Evolutionary conservation across 2,888 invertebrate species (phyloP), one percentile per base, ranked within the genome.

Genomic region (Nymphalis c-album): DNA sequence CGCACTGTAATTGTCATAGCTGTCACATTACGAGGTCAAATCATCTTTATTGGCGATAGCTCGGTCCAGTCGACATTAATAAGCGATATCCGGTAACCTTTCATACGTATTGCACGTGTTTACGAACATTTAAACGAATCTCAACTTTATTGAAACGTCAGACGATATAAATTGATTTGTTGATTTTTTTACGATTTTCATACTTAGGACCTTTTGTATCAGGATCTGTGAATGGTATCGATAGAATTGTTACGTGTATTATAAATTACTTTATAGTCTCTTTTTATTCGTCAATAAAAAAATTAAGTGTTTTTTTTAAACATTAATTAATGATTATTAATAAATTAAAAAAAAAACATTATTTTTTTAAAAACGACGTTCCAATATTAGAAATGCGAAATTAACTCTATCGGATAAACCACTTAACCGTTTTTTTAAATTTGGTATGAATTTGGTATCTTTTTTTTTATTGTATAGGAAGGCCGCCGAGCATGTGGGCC

Each of bases 51-150:
- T 88, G 88, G 79, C 87, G 85, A 89, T 89, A 86, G 84, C 79
- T 81, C 77, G 85, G 85, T 85, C 81, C 86, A 40, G 85, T 81
- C 83, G 80, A 84, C 85, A 89, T 89, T 89, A 89, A 89, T 89
- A 88, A 88, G 85, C 82, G 78, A 90, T 91, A 91, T 91, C 90
- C 90, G 86, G 76, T 87, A 84, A 84, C 86, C 85, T 88, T 87
- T 85, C 75, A 78, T 82, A 83, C 83, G 79, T 78, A 84, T 81
- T 85, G 83, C 85, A 87, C 86, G 87, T 88, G 88, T 86, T 76
- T 59, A 68, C 60, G 45, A 47, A 57, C 40, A 22, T 17, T 20
- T 71, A 73, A 1, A 50, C 63, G 8, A 83, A 76, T 74, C 46
- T 71, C 18, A 64, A 78, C 79, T 63, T 31, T 82, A 77, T 46